Evolutionary conservation across 2,888 invertebrate species (phyloP), one percentile per base, ranked within the genome.

Genomic region (Callyntrura sp.): DNA sequence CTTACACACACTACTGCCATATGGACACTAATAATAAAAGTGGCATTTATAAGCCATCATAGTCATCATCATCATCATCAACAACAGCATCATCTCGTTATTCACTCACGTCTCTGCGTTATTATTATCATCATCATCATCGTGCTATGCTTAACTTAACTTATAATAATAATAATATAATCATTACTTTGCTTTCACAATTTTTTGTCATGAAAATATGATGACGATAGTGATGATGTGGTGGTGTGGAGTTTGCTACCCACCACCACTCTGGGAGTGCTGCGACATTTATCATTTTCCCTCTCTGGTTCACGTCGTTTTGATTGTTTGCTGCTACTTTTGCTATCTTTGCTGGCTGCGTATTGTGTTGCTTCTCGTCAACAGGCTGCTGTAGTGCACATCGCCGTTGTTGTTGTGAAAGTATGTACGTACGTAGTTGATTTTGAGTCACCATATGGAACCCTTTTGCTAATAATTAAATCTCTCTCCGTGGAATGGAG

Each of bases 401-500:
- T n/a, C 51, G 25, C 60, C 35, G 14, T 48, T 14, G 23, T 12
- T 35, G 20, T 81, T 81, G 81, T 81, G 81, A 81, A 81, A 81
- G 81, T 81, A 62, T 35, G 35, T 81, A 62, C 62, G 45, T 35
- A 62, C 62, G 45, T 35, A 62, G 43, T 81, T 81, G 65, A 83
- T 83, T 35, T n/a, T 85, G 65, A 65, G 86, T 86, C 68, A 55
- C 86, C 86, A 86, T 86, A 86, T 86, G 86, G 86, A 86, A 35
- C 45, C 43, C 35, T 79, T 87, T 85, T 76, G 57, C 76, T 9
- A 60, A 28, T 76, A 85, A 85, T 85, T 78, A 76, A 76, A 76
- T 85, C 70, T 70, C 73, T 20, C 43, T 12, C 14, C 20, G 48
- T 76, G 20, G 48, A 57, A 60, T 8, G 2, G 5, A 55, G 55